Base-by-base conservation (phyloP, 2,888 invertebrate species). In the Mythimna vitellina region DNA sequence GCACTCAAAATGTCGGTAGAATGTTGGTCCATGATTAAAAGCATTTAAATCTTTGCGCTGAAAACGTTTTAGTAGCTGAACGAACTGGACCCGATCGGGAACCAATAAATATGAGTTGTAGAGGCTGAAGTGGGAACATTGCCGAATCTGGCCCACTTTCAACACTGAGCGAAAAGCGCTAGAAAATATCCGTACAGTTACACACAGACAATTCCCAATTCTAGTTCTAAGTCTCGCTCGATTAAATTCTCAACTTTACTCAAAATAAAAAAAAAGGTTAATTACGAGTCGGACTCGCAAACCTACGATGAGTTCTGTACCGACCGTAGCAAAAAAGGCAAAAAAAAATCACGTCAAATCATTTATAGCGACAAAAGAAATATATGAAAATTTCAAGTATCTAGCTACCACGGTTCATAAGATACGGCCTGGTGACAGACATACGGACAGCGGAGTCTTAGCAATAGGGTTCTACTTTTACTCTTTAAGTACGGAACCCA, bases 61-160 rank as follows among this genome's bases (percentile, higher is more conserved):
- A 54, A 54, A 35, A 62, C 56, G 56, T 70, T 61, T 74, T 69
- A 71, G 64, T 62, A 12, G 25, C 49, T 61, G 72, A 68, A 70
- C 64, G 71, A 65, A 56, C 65, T 70, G 64, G 65, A 77, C 64
- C 62, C 77, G 73, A 85, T 86, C 81, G 83, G 80, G 81, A 85
- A 85, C 76, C 74, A 86, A 88, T 88, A 87, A 85, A 86, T 85
- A 87, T 82, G 78, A 82, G 53, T 70, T 69, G 62, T 78, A 73
- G 77, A 69, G 73, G 73, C 71, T 82, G 17, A 76, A 86, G 80
- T 80, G 79, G 73, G 70, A 81, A 73, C 38, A 78, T 70, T 83
- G 80, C 79, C 80, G 79, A 57, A 51, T 77, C 42, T 73, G 32
- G 54, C 35, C 22, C 78, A 63, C 38, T 64, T 64, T 78, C 12